A percentile compares a stretch with the other conserved stretches of the same genome.
Evolutionary conservation across 2,113 vertebrate species (phyloP).

Genomic region (Dicaeum eximium): DNA sequence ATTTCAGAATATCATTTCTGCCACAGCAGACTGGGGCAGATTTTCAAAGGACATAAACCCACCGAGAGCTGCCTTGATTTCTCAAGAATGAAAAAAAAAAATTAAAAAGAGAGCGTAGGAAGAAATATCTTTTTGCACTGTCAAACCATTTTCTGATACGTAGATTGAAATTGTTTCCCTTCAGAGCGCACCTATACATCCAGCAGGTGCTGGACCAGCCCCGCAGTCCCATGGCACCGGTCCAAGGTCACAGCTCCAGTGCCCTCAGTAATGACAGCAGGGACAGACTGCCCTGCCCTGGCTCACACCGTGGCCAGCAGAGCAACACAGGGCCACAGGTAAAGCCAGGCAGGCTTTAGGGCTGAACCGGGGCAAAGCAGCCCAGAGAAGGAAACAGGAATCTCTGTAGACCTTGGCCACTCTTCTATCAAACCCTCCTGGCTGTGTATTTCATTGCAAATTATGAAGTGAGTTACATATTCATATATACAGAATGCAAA

Average conservation of each 20-base stretch:
- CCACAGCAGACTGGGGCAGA: neutral
- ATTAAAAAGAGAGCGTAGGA: no score
- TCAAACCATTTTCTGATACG: neutral
- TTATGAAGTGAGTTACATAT: neutral
- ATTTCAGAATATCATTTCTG: neutral
- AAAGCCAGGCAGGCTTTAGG: neutral
- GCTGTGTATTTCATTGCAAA: neutral
- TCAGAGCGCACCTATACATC: neutral
- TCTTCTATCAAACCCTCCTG: neutral
- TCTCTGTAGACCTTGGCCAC: neutral
- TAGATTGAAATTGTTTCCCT: neutral
- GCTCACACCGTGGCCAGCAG: fast-evolving
- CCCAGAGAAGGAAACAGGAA: neutral
- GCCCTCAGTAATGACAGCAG: neutral
- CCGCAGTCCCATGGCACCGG: neutral
- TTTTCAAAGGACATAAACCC: neutral
- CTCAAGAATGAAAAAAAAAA: neutral
- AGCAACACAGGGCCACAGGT: neutral
- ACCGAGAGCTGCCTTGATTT: neutral
- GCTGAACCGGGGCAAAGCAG: neutral
- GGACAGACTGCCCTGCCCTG: neutral
- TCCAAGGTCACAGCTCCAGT: neutral
- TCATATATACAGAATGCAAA: neutral
- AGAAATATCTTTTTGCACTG: neutral
- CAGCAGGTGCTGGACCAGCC: neutral